Evolutionary conservation across 2,797 vertebrate species (phyloP), one percentile per base, ranked within the genome.

Genomic region (Myotis daubentonii): DNA sequence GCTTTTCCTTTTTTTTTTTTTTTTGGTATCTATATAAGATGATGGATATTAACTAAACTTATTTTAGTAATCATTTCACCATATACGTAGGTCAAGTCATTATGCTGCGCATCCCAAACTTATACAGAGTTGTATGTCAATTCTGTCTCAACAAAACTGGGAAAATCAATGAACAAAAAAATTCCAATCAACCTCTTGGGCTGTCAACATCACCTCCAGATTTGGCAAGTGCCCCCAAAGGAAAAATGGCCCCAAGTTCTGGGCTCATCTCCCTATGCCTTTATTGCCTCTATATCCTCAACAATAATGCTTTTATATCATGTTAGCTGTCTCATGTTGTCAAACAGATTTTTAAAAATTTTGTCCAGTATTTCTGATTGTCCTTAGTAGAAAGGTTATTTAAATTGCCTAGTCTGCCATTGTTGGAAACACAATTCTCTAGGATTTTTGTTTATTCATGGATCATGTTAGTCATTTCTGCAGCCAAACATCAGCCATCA

Each of bases 341-440:
- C 44, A 84, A 86, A 90, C 28, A 62, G 15, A 82, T n/a, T 83
- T 90, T 53, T 33, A 74, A 92, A 68, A 44, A 33, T 30, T 71
- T 88, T 68, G 6, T 68, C 53, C 33, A 78, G 16, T 8, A 88
- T 55, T 88, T 85, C 74, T 49, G 38, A 49, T 71, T 72, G 25
- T 68, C 25, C 62, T 94, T 82, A 79, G 9, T 51, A 93, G 36
- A 79, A 66, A 76, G 16, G n/a, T 94, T 16, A 85, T 76, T 89
- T 8, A 89, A 89, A 83, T 75, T 15, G 49, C 17, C 79, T 70
- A 68, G 4, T 62, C 70, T 86, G 16, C 41, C 70, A 78, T 78
- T 72, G 53, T 33, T 65, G 16, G 51, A 88, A 80, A 71, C 3
- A 81, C 10, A 78, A 60, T 65, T 66, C 47, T 65, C 44, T 51